Percentiles rank a stretch among this genome's conserved stretches.
Conservation (phyloP, 2,113 vertebrate genomes). For the Salminus brasiliensis region DNA sequence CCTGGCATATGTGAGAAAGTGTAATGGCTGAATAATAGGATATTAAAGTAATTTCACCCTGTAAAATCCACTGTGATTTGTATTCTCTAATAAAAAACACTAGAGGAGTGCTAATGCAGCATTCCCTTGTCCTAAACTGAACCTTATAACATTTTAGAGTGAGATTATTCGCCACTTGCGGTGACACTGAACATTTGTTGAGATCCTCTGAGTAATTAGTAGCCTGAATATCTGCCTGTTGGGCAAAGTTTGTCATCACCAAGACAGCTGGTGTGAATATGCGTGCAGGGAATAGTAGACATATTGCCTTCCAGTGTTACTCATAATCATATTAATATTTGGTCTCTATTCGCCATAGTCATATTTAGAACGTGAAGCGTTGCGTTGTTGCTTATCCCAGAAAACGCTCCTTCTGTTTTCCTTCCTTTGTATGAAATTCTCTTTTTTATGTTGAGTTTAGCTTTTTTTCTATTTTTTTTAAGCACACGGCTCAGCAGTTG, state of each 20-base stretch:
- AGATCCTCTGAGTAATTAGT: conserved; percentile 41
- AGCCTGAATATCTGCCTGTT: conserved; percentile 34
- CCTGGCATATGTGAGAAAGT: not conserved
- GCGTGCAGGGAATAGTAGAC: conserved; percentile 18
- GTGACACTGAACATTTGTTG: conserved; percentile 26
- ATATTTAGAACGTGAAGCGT: conserved; percentile 3
- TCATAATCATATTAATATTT: conserved; percentile 34
- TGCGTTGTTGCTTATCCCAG: not conserved
- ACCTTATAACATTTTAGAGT: conserved; percentile 23
- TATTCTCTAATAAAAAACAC: conserved; percentile 13
- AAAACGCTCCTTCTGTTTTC: not conserved
- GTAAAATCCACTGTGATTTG: conserved; percentile 29
- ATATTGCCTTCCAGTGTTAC: conserved; percentile 21
- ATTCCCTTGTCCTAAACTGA: not conserved
- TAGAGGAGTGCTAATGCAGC: not conserved
- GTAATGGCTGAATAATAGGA: conserved; percentile 16
- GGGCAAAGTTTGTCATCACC: conserved; percentile 37
- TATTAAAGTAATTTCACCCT: conserved; percentile 19
- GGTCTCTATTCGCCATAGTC: conserved; percentile 4
- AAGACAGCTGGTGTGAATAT: conserved; percentile 34
- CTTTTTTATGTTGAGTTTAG: not conserved
- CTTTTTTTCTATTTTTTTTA: not conserved
- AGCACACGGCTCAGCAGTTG: too few relatives aligned
- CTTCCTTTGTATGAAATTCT: not conserved
- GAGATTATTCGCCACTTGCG: not conserved